Base-by-base conservation (phyloP, 2,797 vertebrate genomes). In the Vireo griseus region DNA sequence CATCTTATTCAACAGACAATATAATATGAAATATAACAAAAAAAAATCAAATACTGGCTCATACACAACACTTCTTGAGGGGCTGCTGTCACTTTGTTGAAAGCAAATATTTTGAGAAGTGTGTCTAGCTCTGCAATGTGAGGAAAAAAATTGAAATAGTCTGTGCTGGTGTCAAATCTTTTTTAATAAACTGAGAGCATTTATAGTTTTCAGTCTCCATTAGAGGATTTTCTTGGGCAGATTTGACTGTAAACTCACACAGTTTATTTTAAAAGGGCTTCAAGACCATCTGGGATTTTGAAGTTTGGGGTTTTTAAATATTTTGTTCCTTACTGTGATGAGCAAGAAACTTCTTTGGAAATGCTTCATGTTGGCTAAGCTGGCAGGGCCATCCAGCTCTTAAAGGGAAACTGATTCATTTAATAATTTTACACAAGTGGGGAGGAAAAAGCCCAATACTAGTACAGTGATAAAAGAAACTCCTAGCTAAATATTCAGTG, bases 121-220 rank as follows among this genome's bases (percentile, higher is more conserved):
- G 87, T 96, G 95, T 94, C 89, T 83, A 86, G 80, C 48, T 92
- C 74, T 79, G 88, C 87, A 91, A 9, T 5, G 57, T 10, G 65
- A 93, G 73, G 66, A 9, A 72, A 75, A 89, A 86, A 67, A 68
- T 37, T 66, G 90, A 81, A 96, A 92, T 86, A 88, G 87, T 93
- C 90, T 96, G 37, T 90, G 78, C 78, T 94, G 87, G 93, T 94
- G 89, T 96, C 94, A 96, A 93, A 92, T 91, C 10, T 92, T 96
- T 96, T 92, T 95, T 95, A 96, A 97, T 96, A 96, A 95, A 92
- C 86, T 88, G 51, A 90, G 91, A 91, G 72, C 87, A 89, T 90
- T 97, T 96, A 80, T 72, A 87, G 95, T 90, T 95, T 96, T 94
- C 88, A 76, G 85, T 55, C 93, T 91, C 72, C 55, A 77, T 96